Conservation (phyloP, 2,888 invertebrate genomes). For the Acanthoscelides obtectus region DNA sequence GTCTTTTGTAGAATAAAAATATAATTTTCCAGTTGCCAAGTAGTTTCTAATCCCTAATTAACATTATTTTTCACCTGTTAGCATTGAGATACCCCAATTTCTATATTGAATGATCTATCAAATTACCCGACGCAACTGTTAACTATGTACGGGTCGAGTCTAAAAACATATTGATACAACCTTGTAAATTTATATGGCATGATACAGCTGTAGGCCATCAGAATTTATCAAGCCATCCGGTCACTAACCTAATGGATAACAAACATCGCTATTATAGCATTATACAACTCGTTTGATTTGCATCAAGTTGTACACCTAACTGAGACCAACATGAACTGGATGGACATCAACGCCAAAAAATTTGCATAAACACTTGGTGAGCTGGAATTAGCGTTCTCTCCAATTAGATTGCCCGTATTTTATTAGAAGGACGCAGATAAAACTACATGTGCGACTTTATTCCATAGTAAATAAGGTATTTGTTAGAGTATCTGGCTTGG, state of each 20-base stretch:
- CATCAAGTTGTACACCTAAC: neutral
- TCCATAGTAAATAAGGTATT: no score
- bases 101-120: neutral
- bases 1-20: no score
- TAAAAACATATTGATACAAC: neutral
- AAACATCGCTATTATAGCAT: neutral
- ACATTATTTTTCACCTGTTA: no score
- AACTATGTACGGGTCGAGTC: neutral
- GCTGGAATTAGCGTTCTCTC: neutral
- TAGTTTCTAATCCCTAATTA: no score
- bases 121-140: neutral
- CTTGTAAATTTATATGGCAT: neutral
- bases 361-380: neutral
- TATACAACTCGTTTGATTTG: neutral
- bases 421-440: no score
- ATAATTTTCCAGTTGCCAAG: no score
- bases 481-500: no score
- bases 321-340: neutral
- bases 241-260: neutral
- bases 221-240: neutral
- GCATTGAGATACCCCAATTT: no score
- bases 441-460: no score
- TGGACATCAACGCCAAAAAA: neutral
- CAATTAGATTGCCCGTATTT: neutral
- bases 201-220: neutral